These are phyloP conservation scores for Chironomus tepperi DNA, from an alignment of 1,140 invertebrate genomes.

Conservation along the genomic window DNA sequence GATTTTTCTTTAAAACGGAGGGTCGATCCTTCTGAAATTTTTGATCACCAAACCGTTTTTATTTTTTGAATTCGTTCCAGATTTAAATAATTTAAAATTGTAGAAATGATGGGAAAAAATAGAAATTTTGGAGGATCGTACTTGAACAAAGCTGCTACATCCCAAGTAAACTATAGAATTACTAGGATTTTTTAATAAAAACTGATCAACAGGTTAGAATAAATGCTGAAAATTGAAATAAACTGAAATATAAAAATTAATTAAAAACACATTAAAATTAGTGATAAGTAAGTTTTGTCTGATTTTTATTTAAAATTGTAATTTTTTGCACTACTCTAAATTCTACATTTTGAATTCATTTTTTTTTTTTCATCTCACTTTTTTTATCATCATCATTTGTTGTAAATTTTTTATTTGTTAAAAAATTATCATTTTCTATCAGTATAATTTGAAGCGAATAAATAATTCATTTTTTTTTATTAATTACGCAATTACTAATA, in stretches of 20 bases:
- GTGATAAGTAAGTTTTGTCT: background rate
- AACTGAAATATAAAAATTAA: background rate
- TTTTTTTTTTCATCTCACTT: background rate
- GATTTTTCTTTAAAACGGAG: too few relatives aligned
- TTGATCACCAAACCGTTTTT: too few relatives aligned
- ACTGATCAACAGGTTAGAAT: too few relatives aligned
- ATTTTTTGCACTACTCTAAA: constrained; percentile 16
- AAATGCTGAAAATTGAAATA: background rate
- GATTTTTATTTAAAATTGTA: constrained; percentile 5
- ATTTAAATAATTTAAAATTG: too few relatives aligned
- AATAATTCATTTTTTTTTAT: constrained; percentile 15
- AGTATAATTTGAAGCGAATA: constrained; percentile 21
- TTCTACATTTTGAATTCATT: background rate
- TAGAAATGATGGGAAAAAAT: too few relatives aligned
- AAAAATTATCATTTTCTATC: constrained; percentile 6
- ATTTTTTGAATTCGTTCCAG: too few relatives aligned
- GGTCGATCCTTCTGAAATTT: too few relatives aligned
- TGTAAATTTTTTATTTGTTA: constrained; percentile 8
- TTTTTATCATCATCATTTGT: too few relatives aligned
- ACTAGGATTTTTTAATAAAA: too few relatives aligned
- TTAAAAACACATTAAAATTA: background rate
- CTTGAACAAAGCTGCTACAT: too few relatives aligned
- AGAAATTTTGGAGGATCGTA: too few relatives aligned
- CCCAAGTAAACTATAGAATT: too few relatives aligned
- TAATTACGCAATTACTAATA: background rate